Percentiles rank a stretch among this genome's conserved stretches.
Evolutionary conservation across 2,113 vertebrate genomes (phyloP).

Genomic region (Plectropomus leopardus): DNA sequence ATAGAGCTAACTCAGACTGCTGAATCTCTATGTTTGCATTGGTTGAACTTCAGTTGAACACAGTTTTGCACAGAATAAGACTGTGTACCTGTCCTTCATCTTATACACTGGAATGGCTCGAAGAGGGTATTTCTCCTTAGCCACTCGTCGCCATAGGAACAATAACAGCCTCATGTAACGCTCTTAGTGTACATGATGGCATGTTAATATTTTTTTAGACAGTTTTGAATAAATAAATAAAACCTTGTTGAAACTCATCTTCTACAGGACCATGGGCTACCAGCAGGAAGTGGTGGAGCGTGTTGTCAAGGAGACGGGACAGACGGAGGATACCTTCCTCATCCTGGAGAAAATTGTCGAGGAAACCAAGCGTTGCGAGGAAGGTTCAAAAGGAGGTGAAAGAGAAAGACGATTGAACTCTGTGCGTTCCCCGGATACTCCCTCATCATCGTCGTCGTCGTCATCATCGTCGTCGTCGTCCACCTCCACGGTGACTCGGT

Average conservation of each 20-base stretch:
- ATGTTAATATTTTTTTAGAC: not conserved
- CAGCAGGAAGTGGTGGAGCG: constrained; percentile 92
- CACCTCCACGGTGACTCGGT: constrained; percentile 37
- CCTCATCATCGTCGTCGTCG: constrained; percentile 35
- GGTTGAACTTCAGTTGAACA: too few relatives aligned
- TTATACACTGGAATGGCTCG: too few relatives aligned
- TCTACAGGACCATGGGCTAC: constrained; percentile 93
- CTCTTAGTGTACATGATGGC: not conserved
- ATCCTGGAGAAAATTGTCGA: constrained; percentile 94
- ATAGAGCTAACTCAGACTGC: too few relatives aligned
- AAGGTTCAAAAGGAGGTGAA: constrained; percentile 62
- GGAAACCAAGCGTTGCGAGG: constrained; percentile 81
- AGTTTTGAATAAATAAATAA: too few relatives aligned
- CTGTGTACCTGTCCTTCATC: too few relatives aligned
- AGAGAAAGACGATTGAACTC: constrained; percentile 60
- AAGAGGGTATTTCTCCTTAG: too few relatives aligned
- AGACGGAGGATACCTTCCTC: constrained; percentile 91
- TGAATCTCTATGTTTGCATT: too few relatives aligned
- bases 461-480: constrained; percentile 26
- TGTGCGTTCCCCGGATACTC: constrained; percentile 30
- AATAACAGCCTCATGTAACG: too few relatives aligned
- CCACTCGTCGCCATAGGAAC: too few relatives aligned
- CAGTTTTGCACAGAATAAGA: too few relatives aligned
- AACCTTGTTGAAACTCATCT: not conserved
- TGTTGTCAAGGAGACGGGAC: constrained; percentile 90